Evolutionary conservation across 2,113 vertebrate species (phyloP), one percentile per base, ranked within the genome.

Genomic region (Erythrocercus mccallii): DNA sequence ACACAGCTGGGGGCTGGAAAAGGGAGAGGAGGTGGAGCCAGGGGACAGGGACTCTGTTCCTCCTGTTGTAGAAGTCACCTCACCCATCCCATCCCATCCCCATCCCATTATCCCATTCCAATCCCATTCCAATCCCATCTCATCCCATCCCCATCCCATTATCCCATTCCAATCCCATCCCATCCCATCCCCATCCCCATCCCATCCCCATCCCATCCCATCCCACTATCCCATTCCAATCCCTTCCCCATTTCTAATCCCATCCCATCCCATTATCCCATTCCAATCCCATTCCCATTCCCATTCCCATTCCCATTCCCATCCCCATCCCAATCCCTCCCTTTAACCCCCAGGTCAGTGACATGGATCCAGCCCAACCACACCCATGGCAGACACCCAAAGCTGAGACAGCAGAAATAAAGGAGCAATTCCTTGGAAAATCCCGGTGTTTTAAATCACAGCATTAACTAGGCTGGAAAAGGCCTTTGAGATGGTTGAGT

Each of bases 361-460:
- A 18, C 71, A 35, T 23, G 2, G 6, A 20, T 3, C 23, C 33
- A 51, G 21, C 72, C 76, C 81, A 57, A 42, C 1, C 44, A 0
- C 28, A 9, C 1, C 0, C 4, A 8, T 10, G 33, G 57, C 54
- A 38, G 58, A 53, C 1, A 7, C 14, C 71, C 6, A 6, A 53
- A 79, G 38, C 76, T 30, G 47, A 14, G 19, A 8, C 8, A 53
- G 60, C 60, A 64, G 48, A 23, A 44, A 18, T 15, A 14, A 64
- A 79, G 60, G 31, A 64, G 19, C 48, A 64, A 42, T 79, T 53
- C 48, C 48, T 5, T 44, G 24, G 38, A 3, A 44, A 44, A 30
- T 12, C 60, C 48, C 64, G 48, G 19, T 21, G 47, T 4, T 53
- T 35, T 8, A 25, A 42, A 51, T 5, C 58, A 25, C 31, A 51